phyloP scores from a whole-genome alignment of 1,140 invertebrate species.

The Drosophila albomicans region DNA sequence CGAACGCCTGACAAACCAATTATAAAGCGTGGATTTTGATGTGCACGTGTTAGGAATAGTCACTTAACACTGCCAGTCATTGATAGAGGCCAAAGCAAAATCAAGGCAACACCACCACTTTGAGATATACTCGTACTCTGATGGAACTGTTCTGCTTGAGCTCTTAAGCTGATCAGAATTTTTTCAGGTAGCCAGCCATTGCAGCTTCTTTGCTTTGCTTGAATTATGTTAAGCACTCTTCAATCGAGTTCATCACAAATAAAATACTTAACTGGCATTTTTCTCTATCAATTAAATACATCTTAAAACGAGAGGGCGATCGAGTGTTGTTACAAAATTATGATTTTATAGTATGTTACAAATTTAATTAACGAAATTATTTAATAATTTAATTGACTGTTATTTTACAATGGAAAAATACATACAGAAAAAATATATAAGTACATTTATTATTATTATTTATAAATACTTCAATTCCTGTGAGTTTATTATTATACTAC shows the following conservation, averaged over 20 bases:
- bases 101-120: neutral
- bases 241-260: neutral
- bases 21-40: slow-evolving; percentile 73
- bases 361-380: too few species aligned
- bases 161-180: slow-evolving; percentile 4
- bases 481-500: too few species aligned
- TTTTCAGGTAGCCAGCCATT: neutral
- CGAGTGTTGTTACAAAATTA: neutral
- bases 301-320: neutral
- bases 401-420: too few species aligned
- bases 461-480: too few species aligned
- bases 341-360: too few species aligned
- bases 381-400: too few species aligned
- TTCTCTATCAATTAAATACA: neutral
- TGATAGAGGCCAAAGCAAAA: neutral
- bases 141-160: slow-evolving; percentile 11
- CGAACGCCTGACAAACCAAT: slow-evolving; percentile 73
- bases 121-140: neutral
- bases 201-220: neutral
- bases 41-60: slow-evolving; percentile 61
- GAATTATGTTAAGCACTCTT: neutral
- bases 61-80: slow-evolving; percentile 11
- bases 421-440: too few species aligned
- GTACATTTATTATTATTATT: too few species aligned
- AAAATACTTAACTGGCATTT: neutral